A percentile compares a stretch with the other conserved stretches of the same genome.
These are phyloP conservation scores for Esox niger DNA, from an alignment of 2,113 vertebrate species.

Conservation along the genomic window DNA sequence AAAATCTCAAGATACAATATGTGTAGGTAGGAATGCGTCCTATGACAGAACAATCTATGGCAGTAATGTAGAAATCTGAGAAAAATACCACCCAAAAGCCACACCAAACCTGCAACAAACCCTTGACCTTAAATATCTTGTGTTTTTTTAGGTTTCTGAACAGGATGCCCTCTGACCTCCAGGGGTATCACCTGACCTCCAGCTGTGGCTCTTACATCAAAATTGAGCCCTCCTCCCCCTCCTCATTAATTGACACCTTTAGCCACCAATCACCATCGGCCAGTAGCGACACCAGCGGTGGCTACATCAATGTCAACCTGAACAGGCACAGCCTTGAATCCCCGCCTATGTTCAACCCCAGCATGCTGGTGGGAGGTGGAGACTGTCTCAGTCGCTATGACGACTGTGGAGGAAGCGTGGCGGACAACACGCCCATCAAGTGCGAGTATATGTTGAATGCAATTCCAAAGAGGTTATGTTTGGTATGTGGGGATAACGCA, in stretches of 20 bases:
- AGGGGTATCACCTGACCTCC: conserved; percentile 87
- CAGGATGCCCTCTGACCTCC: conserved; percentile 82
- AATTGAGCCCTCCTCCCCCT: conserved; percentile 93
- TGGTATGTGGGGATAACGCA: conserved; percentile 96
- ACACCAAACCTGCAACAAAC: too few species aligned
- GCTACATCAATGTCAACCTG: conserved; percentile 79
- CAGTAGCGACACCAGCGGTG: conserved; percentile 88
- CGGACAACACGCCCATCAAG: conserved; percentile 89
- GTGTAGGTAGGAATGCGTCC: too few species aligned
- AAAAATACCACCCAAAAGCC: too few species aligned
- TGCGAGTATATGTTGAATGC: conserved; percentile 97
- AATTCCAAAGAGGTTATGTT: conserved; percentile 93
- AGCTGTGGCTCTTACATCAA: conserved; percentile 96
- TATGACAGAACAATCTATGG: too few species aligned
- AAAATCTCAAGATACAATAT: too few species aligned
- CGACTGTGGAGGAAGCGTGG: conserved; percentile 83
- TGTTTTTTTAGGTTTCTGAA: conserved; percentile 82
- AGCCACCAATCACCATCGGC: conserved; percentile 93
- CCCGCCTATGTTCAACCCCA: conserved; percentile 84
- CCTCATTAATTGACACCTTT: conserved; percentile 85
- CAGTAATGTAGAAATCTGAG: too few species aligned
- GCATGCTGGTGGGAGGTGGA: conserved; percentile 69
- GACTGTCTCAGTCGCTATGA: conserved; percentile 89
- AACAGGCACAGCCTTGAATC: conserved; percentile 88
- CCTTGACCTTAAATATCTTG: background rate